Evolutionary conservation across 2,888 invertebrate species (phyloP).

Genomic region (Chymomyza amoena): DNA sequence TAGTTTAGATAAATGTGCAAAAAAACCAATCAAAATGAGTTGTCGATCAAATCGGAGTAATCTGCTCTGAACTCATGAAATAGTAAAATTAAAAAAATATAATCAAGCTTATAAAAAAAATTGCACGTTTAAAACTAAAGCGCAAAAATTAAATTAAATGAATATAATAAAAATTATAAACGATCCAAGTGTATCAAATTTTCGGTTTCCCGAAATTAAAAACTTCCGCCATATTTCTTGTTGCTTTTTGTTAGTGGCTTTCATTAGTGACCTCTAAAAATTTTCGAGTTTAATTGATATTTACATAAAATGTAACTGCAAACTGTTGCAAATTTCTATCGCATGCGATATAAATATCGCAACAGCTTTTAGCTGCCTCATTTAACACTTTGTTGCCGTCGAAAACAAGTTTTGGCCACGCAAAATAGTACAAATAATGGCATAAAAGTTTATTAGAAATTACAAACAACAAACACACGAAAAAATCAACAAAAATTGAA

Average conservation of each 20-base stretch:
- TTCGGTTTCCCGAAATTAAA: too few relatives aligned
- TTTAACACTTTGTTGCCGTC: conserved; percentile 61
- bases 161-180: neutral
- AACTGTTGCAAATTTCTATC: conserved; percentile 54
- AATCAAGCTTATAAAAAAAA: too few relatives aligned
- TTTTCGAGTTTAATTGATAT: conserved; percentile 32
- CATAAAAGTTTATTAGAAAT: conserved; percentile 35
- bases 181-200: neutral
- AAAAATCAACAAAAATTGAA: conserved; percentile 7
- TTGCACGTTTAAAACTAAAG: too few relatives aligned
- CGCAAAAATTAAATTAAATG: neutral
- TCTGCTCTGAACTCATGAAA: too few relatives aligned
- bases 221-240: conserved; percentile 1
- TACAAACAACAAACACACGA: conserved; percentile 6
- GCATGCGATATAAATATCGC: conserved; percentile 25
- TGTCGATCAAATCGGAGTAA: too few relatives aligned
- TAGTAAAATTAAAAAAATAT: too few relatives aligned
- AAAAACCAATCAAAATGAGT: too few relatives aligned
- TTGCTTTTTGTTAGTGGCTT: conserved; percentile 15
- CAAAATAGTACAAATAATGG: conserved; percentile 34
- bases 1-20: too few relatives aligned
- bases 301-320: conserved; percentile 48
- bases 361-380: neutral
- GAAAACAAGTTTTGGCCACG: conserved; percentile 43
- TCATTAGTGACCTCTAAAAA: conserved; percentile 24